A percentile compares a stretch with the other conserved stretches of the same genome.
Conservation (phyloP, 2,113 vertebrate species). For the Globicephala melas region DNA sequence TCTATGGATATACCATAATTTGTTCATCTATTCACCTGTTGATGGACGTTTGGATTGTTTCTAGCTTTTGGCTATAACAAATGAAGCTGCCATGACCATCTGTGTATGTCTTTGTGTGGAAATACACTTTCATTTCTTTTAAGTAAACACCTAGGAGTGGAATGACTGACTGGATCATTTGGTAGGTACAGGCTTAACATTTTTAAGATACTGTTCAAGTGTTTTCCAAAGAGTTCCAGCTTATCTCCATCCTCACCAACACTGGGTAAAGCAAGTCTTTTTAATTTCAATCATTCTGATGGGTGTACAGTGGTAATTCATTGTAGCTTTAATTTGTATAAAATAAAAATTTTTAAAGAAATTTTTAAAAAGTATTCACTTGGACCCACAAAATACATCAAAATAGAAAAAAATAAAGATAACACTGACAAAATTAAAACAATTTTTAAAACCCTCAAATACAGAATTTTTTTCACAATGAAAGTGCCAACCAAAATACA, state of each 20-base stretch:
- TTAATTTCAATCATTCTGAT: neutral
- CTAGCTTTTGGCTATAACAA: neutral
- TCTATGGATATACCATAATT: neutral
- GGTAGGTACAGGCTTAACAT: neutral
- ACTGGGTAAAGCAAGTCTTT: neutral
- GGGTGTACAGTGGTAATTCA: neutral
- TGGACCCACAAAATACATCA: neutral
- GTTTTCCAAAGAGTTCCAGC: neutral
- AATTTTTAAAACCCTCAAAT: neutral
- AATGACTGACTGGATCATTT: neutral
- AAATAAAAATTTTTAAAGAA: neutral
- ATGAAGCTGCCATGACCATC: neutral
- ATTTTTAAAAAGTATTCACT: neutral
- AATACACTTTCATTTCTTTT: neutral
- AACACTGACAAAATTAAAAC: neutral
- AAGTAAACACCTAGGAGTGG: neutral
- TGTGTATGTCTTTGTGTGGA: neutral
- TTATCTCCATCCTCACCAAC: neutral
- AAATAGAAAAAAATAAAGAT: slow-evolving; percentile 11
- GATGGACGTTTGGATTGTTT: neutral
- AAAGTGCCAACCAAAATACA: neutral
- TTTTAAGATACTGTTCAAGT: neutral
- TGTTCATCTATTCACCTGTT: neutral
- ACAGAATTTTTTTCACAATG: neutral
- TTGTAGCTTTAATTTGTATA: neutral